Evolutionary conservation across 2,797 vertebrate genomes (phyloP), one percentile per base, ranked within the genome.

Genomic region (Anguilla obscura): DNA sequence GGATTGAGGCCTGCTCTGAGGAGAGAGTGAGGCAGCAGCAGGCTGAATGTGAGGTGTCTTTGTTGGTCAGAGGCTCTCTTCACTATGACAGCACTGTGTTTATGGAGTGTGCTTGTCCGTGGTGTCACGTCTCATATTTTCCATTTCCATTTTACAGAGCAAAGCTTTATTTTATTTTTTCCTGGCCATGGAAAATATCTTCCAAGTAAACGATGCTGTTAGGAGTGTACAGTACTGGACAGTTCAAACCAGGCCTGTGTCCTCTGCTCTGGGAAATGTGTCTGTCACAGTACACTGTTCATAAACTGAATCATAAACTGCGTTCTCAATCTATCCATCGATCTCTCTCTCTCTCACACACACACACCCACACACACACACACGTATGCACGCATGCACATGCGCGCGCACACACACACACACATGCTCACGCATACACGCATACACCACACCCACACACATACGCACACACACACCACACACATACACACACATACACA

Each of bases 371-470:
- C 50, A 52, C 50, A 84, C 48, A 27, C 82, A n/a, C 33, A 60
- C 71, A 82, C 33, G 10, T 12, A 52, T 16, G 18, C 58, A 63
- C 58, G 18, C 21, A 63, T 18, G 18, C 56, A 58, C 56, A 58
- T 12, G 18, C 40, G 1, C 4, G 40, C 40, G 40, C 45, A 63
- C 54, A 21, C 69, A 79, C 66, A n/a, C 69, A 86, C 66, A 40
- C 86, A 54, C 91, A 93, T 45, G 40, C 40, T 45, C 40, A 45
- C 40, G 40, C 40, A 45, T 45, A 45, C 40, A 45, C 5, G 95
- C 94, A 33, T 33, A 95, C 94, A 94, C 45, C 40, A 45, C 40
- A 45, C 40, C 5, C 86, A 54, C 91, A 93, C 91, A 1, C 12
- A 56, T 0, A 52, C 58, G 3, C 79, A 3, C 2, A 40, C 14